Base-by-base conservation (phyloP, 2,888 invertebrate genomes). In the Drepanosiphum platanoidis region DNA sequence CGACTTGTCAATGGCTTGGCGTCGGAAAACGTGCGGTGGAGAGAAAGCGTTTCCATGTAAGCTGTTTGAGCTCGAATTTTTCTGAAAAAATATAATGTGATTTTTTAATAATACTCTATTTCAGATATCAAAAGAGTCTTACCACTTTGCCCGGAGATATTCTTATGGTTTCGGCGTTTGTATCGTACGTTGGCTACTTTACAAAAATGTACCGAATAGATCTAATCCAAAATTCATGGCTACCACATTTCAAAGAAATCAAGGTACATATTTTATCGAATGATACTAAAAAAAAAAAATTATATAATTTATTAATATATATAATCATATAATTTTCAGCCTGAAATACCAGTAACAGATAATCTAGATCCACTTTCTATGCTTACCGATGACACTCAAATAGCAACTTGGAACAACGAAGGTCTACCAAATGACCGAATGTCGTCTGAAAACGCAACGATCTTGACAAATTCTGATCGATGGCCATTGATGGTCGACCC, bases 401-500 rank as follows among this genome's bases (percentile, higher is more conserved):
- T 98, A 86, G 98, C 98, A 0, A 92, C 93, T 83, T 98, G 98
- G 98, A 97, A 97, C 89, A 98, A 98, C 89, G 96, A 97, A 90
- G 97, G 93, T 86, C 90, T 98, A 75, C 98, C 98, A 8, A 94
- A 94, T 79, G 98, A 98, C 90, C 92, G 95, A 78, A 97, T 97
- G 97, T 97, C 97, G 11, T 92, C 96, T 0, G 97, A 98, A 90
- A 98, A 98, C 90, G 98, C 97, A 8, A 95, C 96, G 30, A 97
- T 98, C 88, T 92, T 98, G 82, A 94, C 94, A 32, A 95, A 95
- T 90, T 97, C 97, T 0, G 94, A 96, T 66, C 92, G 97, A 39
- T 98, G 97, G 96, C 97, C 98, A 0, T 91, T 98, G 30, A 96
- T 98, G 93, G 97, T 98, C 88, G 98, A 98, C 91, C 97, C 97